Conservation (phyloP, 1,140 invertebrate genomes). For the Helicorthomorpha holstii region DNA sequence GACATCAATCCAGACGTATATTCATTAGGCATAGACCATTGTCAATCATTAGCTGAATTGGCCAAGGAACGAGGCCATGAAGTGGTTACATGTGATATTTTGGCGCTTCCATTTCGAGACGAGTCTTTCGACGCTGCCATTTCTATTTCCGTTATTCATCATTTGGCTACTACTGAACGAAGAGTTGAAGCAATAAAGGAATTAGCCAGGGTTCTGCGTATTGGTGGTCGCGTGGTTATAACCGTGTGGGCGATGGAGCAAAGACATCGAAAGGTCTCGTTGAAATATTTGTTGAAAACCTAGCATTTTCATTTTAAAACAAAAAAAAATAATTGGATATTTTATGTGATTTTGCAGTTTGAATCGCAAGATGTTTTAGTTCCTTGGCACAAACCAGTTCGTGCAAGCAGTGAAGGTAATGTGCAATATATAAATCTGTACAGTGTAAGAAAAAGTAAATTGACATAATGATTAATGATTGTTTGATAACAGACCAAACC, state of each 20-base stretch:
- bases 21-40: slow-evolving; percentile 73
- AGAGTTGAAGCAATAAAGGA: slow-evolving; percentile 71
- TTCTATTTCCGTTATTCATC: slow-evolving; percentile 84
- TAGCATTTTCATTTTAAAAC: background rate
- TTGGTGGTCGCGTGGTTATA: slow-evolving; percentile 80
- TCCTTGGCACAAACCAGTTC: slow-evolving; percentile 65
- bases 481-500: slow-evolving; percentile 20
- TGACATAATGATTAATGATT: too few relatives aligned
- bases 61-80: slow-evolving; percentile 63
- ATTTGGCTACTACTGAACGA: slow-evolving; percentile 76
- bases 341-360: slow-evolving; percentile 35
- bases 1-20: slow-evolving; percentile 67
- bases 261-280: slow-evolving; percentile 51
- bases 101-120: slow-evolving; percentile 75
- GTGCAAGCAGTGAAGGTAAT: slow-evolving; percentile 34
- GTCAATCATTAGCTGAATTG: slow-evolving; percentile 53
- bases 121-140: slow-evolving; percentile 85
- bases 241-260: slow-evolving; percentile 97
- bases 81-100: slow-evolving; percentile 73
- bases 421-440: background rate
- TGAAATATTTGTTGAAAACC: background rate
- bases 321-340: background rate
- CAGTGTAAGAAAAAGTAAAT: too few relatives aligned
- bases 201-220: slow-evolving; percentile 65
- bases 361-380: slow-evolving; percentile 86